These are phyloP conservation scores for Amphimedon queenslandica DNA, from an alignment of 37 sponge, comb jelly and placozoan species.

Conservation along the genomic window DNA sequence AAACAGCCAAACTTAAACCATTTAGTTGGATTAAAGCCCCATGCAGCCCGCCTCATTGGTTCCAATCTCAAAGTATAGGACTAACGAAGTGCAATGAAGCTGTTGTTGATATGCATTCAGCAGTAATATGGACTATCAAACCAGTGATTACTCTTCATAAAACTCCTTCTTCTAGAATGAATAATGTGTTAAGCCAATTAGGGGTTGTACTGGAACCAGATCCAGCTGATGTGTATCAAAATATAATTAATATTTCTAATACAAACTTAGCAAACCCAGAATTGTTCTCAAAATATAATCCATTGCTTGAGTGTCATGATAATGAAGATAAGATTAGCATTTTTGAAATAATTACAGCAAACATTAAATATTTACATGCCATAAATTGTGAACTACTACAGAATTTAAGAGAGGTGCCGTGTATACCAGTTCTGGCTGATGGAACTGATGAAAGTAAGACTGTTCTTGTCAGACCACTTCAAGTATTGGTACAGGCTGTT, in stretches of 20 bases:
- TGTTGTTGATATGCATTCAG: background rate
- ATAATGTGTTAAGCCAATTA: no score
- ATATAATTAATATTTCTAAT: conserved; percentile 17
- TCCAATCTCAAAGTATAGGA: background rate
- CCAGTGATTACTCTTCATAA: conserved; percentile 8
- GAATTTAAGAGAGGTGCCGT: background rate
- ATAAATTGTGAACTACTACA: background rate
- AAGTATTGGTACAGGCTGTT: background rate
- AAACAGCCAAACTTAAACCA: background rate
- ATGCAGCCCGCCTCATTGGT: background rate
- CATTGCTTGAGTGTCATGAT: background rate
- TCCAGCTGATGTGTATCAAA: conserved; percentile 8
- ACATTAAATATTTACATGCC: background rate
- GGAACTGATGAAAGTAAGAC: background rate
- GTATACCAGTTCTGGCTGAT: conserved; percentile 22
- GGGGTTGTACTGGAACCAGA: background rate
- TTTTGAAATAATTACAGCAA: background rate
- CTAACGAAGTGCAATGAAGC: conserved; percentile 1
- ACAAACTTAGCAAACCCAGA: conserved; percentile 6
- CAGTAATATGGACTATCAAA: conserved; percentile 17
- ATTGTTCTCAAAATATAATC: conserved; percentile 4
- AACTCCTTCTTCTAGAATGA: background rate
- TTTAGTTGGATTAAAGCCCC: conserved; percentile 11
- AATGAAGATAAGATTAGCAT: background rate
- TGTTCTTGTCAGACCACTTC: background rate